Evolutionary conservation across 2,113 vertebrate species (phyloP).

Genomic region (Passer domesticus): DNA sequence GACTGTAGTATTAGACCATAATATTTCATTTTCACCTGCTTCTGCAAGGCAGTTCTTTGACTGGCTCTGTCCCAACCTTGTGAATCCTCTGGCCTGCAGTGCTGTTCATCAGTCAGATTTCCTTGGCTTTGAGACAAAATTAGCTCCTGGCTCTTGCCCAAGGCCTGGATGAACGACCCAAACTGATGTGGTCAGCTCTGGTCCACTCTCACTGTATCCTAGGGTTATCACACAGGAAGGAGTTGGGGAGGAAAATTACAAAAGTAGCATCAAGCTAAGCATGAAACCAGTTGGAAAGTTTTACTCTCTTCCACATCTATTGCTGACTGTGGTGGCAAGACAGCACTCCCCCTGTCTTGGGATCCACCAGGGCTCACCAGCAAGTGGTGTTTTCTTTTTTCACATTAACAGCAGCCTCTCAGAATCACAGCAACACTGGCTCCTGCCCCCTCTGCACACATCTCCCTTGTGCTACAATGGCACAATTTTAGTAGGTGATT

Average conservation of each 20-base stretch:
- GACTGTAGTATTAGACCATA: background rate
- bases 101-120: background rate
- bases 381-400: accelerated
- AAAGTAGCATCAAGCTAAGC: background rate
- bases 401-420: background rate
- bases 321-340: background rate
- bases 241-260: accelerated
- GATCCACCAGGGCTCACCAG: background rate
- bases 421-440: background rate
- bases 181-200: background rate
- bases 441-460: background rate
- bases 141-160: background rate
- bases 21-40: background rate
- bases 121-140: background rate
- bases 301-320: background rate
- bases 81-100: background rate
- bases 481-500: background rate
- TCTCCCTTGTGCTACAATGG: background rate
- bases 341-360: accelerated
- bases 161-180: background rate
- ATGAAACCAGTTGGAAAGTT: background rate
- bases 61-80: background rate
- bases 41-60: background rate
- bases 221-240: background rate
- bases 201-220: accelerated